Percentiles rank a stretch among this genome's conserved stretches.
phyloP scores from a whole-genome alignment of 2,888 invertebrate species.

The Agrochola lychnidis region DNA sequence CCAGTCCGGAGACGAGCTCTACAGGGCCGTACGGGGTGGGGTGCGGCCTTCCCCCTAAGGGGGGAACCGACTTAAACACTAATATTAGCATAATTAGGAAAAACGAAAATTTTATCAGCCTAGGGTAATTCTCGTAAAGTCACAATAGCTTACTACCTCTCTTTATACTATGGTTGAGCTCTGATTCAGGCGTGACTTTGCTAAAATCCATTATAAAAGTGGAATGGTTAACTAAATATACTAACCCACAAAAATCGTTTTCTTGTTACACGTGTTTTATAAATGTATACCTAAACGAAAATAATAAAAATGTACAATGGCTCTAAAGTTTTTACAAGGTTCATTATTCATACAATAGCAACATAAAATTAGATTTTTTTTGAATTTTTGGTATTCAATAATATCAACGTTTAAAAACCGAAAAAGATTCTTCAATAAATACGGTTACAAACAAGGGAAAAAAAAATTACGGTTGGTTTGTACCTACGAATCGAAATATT shows the following conservation, averaged over 20 bases:
- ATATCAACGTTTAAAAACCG: conserved; percentile 8
- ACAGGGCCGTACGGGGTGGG: no score
- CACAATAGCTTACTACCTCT: no score
- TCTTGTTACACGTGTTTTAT: no score
- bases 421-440: conserved; percentile 25
- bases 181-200: no score
- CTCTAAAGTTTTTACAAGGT: background rate
- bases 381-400: background rate
- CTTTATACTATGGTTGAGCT: no score
- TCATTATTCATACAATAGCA: background rate
- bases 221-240: background rate
- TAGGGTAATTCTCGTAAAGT: no score
- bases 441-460: conserved; percentile 28
- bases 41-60: no score
- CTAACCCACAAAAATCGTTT: background rate
- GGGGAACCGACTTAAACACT: no score
- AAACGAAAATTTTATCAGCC: no score
- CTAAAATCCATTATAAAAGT: no score
- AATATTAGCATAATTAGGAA: no score
- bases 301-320: background rate
- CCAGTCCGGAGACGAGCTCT: no score
- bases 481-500: conserved; percentile 26
- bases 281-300: background rate
- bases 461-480: conserved; percentile 42
- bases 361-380: background rate